Conservation (phyloP, 2,797 vertebrate species). For the Anabas testudineus region DNA sequence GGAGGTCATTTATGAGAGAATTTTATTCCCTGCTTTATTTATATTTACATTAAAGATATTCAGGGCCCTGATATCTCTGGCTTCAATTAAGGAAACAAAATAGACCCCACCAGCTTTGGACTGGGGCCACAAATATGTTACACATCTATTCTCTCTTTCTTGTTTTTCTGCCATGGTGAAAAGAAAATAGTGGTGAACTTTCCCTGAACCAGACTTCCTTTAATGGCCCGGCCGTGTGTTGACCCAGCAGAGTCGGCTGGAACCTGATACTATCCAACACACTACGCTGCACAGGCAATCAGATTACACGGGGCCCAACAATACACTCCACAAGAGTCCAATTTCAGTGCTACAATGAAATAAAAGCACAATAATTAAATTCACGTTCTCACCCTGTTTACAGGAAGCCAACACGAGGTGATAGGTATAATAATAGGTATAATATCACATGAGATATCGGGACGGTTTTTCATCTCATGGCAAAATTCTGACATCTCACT, state of each 20-base stretch:
- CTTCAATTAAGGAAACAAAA: conserved; percentile 89
- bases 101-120: conserved; percentile 82
- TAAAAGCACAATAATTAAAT: conserved; percentile 91
- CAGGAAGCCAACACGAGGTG: conserved; percentile 82
- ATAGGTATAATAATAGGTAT: conserved; percentile 74
- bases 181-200: conserved; percentile 99
- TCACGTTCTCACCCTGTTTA: conserved; percentile 89
- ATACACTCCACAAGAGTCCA: conserved; percentile 90
- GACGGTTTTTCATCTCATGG: conserved; percentile 64
- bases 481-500: conserved; percentile 76
- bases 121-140: conserved; percentile 88
- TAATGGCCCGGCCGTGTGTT: conserved; percentile 94
- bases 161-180: conserved; percentile 93
- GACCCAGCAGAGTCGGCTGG: conserved; percentile 93
- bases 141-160: conserved; percentile 85
- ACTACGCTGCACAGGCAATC: conserved; percentile 96
- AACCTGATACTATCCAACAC: conserved; percentile 95
- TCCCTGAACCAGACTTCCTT: conserved; percentile 98
- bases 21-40: conserved; percentile 72
- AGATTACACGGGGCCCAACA: conserved; percentile 92
- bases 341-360: conserved; percentile 92
- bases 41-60: conserved; percentile 85
- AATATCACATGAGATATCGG: conserved; percentile 72
- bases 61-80: conserved; percentile 85
- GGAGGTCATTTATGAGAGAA: conserved; percentile 67